Percentiles rank a stretch among this genome's conserved stretches.
phyloP scores from a whole-genome alignment of 1,140 invertebrate genomes.

The Procambarus virginalis region DNA sequence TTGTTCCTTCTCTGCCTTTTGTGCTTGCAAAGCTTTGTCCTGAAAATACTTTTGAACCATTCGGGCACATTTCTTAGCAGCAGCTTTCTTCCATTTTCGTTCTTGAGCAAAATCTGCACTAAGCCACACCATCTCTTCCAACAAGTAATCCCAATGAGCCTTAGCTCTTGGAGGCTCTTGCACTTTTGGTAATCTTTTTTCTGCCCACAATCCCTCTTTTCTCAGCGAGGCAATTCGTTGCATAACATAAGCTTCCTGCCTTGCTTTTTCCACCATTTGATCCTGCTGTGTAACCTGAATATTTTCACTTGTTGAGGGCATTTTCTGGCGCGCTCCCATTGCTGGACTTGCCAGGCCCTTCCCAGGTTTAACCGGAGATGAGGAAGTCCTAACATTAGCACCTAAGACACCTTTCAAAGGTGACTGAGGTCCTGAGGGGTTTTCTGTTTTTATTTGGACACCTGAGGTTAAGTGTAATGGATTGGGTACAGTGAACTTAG shows the following conservation, averaged over 20 bases:
- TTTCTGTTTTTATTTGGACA: slow-evolving; percentile 53
- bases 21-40: slow-evolving; percentile 91
- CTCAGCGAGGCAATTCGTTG: slow-evolving; percentile 88
- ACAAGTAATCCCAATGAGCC: slow-evolving; percentile 98
- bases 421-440: slow-evolving; percentile 37
- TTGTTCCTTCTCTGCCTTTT: slow-evolving; percentile 93
- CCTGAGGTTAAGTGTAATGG: slow-evolving; percentile 77
- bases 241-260: slow-evolving; percentile 91
- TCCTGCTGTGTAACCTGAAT: slow-evolving; percentile 62
- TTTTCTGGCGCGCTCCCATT: slow-evolving; percentile 25
- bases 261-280: slow-evolving; percentile 70
- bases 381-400: slow-evolving; percentile 26
- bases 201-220: slow-evolving; percentile 91
- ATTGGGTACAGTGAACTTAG: slow-evolving; percentile 81
- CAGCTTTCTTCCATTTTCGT: slow-evolving; percentile 96
- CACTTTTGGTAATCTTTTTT: slow-evolving; percentile 92
- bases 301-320: slow-evolving; percentile 38
- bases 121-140: slow-evolving; percentile 99
- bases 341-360: slow-evolving; percentile 45
- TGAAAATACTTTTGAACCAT: slow-evolving; percentile 98
- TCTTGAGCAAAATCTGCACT: slow-evolving; percentile 98
- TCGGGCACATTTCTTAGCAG: slow-evolving; percentile 87
- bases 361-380: slow-evolving; percentile 59
- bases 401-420: slow-evolving; percentile 38
- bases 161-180: slow-evolving; percentile 91